phyloP scores from a whole-genome alignment of 2,888 invertebrate species.

The Scaptomyza parva region DNA sequence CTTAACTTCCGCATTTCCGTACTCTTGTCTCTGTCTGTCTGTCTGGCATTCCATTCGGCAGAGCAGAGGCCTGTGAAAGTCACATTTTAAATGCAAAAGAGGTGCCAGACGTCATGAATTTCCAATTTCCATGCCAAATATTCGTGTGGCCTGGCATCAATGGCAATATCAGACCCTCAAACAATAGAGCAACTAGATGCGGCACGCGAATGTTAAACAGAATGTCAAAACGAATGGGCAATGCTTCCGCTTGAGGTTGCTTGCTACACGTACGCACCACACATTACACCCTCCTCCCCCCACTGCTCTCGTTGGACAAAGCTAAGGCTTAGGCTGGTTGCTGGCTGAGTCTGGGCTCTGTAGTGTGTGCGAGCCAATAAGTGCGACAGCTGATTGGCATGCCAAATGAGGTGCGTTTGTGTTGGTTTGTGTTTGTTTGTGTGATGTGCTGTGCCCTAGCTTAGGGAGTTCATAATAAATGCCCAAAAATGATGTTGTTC shows the following conservation, averaged over 20 bases:
- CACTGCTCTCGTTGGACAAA: conserved; percentile 1
- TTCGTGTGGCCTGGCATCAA: conserved; percentile 46
- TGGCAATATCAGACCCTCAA: conserved; percentile 32
- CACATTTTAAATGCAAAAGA: conserved; percentile 69
- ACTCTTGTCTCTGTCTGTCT: conserved; percentile 7
- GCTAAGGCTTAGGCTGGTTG: conserved; percentile 8
- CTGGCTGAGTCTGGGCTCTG: conserved; percentile 19
- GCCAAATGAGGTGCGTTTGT: conserved; percentile 62
- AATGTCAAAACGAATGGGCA: conserved; percentile 58
- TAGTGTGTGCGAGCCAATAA: conserved; percentile 60
- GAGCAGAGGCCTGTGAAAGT: conserved; percentile 43
- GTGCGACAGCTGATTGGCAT: conserved; percentile 70
- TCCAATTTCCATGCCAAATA: conserved; percentile 47
- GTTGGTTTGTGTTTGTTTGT: conserved; percentile 3
- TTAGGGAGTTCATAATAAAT: conserved; percentile 50
- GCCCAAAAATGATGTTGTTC: conserved; percentile 56
- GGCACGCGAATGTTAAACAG: conserved; percentile 57
- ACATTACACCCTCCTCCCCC: conserved; percentile 15
- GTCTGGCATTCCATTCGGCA: conserved; percentile 13
- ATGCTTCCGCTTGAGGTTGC: conserved; percentile 58
- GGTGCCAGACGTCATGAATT: conserved; percentile 53
- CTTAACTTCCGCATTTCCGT: conserved; percentile 43
- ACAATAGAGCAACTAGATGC: conserved; percentile 46
- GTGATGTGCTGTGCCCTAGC: conserved; percentile 4
- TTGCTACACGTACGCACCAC: conserved; percentile 3